Percentiles rank a stretch among this genome's conserved stretches.
Conservation (phyloP, 1,140 invertebrate genomes). For the Aphelenchoides besseyi region DNA sequence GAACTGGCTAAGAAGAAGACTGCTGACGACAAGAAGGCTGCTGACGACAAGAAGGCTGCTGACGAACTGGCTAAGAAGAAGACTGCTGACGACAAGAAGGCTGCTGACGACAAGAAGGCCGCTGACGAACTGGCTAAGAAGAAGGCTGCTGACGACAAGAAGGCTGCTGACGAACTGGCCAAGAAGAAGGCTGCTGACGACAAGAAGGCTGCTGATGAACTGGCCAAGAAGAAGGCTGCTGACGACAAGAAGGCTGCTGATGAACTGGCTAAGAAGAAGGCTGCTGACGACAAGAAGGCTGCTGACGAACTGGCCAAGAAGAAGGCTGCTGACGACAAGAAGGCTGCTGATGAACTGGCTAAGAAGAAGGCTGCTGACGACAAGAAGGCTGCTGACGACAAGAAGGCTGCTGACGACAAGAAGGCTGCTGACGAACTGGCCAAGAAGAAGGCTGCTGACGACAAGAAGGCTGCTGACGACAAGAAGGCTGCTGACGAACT, state of each 20-base stretch:
- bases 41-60: no score
- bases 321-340: background rate
- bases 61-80: background rate
- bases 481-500: background rate
- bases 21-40: no score
- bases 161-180: background rate
- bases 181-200: background rate
- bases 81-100: background rate
- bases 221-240: no score
- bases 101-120: background rate
- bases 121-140: background rate
- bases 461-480: background rate
- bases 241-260: background rate
- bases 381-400: background rate
- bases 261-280: background rate
- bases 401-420: background rate
- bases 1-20: no score
- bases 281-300: background rate
- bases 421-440: background rate
- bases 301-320: background rate
- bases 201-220: no score
- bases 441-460: background rate
- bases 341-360: background rate
- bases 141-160: background rate
- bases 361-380: background rate